These are phyloP conservation scores for Syritta pipiens DNA, from an alignment of 2,888 invertebrate species.

Conservation along the genomic window DNA sequence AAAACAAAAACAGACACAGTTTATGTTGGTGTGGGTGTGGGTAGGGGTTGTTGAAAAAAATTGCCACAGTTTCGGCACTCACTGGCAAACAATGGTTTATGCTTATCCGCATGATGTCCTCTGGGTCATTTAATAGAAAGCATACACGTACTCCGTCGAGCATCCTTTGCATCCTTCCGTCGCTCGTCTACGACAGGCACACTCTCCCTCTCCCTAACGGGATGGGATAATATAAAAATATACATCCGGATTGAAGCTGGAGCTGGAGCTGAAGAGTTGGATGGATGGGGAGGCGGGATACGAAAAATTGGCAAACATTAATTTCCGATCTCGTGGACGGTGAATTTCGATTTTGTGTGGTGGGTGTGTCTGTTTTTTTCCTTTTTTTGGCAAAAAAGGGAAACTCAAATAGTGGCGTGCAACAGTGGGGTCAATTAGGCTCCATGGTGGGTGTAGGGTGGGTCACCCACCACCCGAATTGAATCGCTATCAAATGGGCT, in stretches of 20 bases:
- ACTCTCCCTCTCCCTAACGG: neutral
- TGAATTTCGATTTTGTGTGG: neutral
- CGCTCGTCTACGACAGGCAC: neutral
- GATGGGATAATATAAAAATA: constrained; percentile 20
- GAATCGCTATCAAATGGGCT: constrained; percentile 14
- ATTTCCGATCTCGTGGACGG: constrained; percentile 40
- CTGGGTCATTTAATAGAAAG: constrained; percentile 45
- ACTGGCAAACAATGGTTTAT: constrained; percentile 42
- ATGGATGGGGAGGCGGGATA: neutral
- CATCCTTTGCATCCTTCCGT: constrained; percentile 1
- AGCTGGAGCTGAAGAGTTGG: neutral
- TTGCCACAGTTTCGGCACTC: constrained; percentile 31
- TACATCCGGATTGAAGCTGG: neutral
- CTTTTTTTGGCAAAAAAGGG: constrained; percentile 27
- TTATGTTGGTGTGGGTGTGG: neutral
- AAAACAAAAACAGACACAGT: too few relatives aligned
- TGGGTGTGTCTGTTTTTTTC: constrained; percentile 1
- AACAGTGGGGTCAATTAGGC: constrained; percentile 57
- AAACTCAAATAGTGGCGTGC: constrained; percentile 33
- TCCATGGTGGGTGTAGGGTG: neutral
- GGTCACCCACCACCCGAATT: neutral
- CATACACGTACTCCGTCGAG: constrained; percentile 2
- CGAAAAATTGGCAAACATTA: constrained; percentile 42
- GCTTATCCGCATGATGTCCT: constrained; percentile 49
- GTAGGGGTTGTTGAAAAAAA: neutral